phyloP scores from a whole-genome alignment of 2,113 vertebrate genomes.

The Ophiodon elongatus region DNA sequence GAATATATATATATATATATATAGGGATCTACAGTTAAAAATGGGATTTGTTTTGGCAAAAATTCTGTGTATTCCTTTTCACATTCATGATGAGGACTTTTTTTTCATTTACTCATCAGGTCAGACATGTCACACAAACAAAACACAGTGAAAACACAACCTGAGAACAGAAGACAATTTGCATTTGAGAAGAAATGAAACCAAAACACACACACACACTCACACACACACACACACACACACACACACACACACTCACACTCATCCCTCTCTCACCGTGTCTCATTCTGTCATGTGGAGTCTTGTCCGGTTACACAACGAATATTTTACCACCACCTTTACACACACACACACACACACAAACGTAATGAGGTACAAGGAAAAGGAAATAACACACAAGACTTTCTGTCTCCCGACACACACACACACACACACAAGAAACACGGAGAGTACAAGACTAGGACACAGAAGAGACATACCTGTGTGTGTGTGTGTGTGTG shows the following conservation, averaged over 20 bases:
- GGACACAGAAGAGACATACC: no score
- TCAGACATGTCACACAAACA: not conserved
- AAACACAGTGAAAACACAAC: not conserved
- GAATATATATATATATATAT: no score
- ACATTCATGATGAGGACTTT: no score
- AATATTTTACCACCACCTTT: not conserved
- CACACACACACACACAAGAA: no score
- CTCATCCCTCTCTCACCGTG: not conserved
- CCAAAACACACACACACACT: not conserved
- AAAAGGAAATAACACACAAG: not conserved
- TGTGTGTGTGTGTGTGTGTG: not conserved
- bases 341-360: not conserved
- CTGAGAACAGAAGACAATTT: not conserved
- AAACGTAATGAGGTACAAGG: not conserved
- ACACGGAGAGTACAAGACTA: no score
- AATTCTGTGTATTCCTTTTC: no score
- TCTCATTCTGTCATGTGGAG: not conserved
- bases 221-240: slow-evolving; percentile 1
- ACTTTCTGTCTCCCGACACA: no score
- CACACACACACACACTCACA: not conserved
- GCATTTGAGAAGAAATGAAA: not conserved
- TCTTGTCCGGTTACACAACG: no score
- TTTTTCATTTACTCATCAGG: not conserved
- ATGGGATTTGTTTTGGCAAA: not conserved
- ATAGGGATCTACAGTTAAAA: not conserved